Base-by-base conservation (phyloP, 2,113 vertebrate genomes). In the Genyomyrus donnyi region DNA sequence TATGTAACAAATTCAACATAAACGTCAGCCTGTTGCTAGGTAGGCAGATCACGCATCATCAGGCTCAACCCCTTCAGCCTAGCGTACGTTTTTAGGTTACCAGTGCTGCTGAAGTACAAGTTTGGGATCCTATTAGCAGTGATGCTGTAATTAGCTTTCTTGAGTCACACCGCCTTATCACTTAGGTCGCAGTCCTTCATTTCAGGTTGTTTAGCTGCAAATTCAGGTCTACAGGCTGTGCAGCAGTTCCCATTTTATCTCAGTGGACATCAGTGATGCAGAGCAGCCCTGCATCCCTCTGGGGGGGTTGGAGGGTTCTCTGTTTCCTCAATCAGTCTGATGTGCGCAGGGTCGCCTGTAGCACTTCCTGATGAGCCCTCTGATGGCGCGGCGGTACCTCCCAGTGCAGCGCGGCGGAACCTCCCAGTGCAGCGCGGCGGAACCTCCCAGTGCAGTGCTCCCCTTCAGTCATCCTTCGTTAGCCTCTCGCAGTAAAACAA, bases 291-390 rank as follows among this genome's bases (percentile, higher is more conserved):
- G 42, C 45, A 42, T 39, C 49, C 50, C 88, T 84, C 88, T 50
- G 15, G 45, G n/a, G 80, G 74, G 15, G 15, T 17, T 17, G n/a
- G 49, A 21, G 88, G 70, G n/a, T 35, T 84, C 48, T 84, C 50
- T 83, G 48, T 84, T 50, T 89, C 9, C 50, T 77, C 88, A 58
- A 50, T 89, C 39, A 56, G 70, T 31, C 77, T 83, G 48, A 52
- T 58, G 74, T 89, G 48, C 49, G 13, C 19, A 10, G 49, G 9
- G 15, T 58, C 42, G 21, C 74, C 88, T 31, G n/a, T 1, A 56
- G 19, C 74, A 15, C 53, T 56, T 53, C 49, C 74, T 17, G 49
- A 9, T 35, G 35, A 83, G 70, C 48, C 7, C 88, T n/a, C 17
- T 3, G 50, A n/a, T 2, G 50, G 88, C 21, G 39, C 3, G 10